Evolutionary conservation across 2,113 vertebrate genomes (phyloP), one percentile per base, ranked within the genome.

Genomic region (Sprattus sprattus): DNA sequence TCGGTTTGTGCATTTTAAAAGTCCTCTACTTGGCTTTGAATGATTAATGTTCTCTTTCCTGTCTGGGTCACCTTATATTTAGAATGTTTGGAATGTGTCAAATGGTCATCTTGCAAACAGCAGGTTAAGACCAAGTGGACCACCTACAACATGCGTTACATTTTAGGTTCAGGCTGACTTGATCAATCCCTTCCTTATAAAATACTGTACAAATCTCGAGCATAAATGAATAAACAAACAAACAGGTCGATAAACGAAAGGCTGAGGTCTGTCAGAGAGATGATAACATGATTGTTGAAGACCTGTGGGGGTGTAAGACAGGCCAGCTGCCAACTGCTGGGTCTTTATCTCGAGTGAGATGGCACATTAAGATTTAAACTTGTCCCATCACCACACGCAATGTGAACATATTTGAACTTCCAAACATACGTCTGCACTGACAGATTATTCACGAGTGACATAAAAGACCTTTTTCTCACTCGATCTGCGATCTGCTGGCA

Each of bases 311-410:
- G 81, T 85, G 82, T 84, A 45, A 9, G 32, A 46, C n/a, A 49
- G 89, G 78, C 91, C 88, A 88, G 90, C 90, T 89, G 87, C 82
- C 91, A 85, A 86, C 83, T 84, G 64, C 67, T 82, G 85, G 89
- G 90, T 91, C 88, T 71, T 90, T 91, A 94, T 95, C 93, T 92
- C 47, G 88, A 89, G 85, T 89, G 86, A 92, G 92, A 93, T 91
- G 92, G 89, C 78, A 16, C 71, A 49, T 87, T 54, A 91, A 90
- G 90, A 91, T 91, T 86, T 91, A 85, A 89, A 88, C 82, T 89
- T 88, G 83, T 46, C 81, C 85, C 88, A 89, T 89, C 89, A 78
- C 32, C 71, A 78, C 71, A 78, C 71, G 71, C 71, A 39, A 78
- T 16, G 32, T 16, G 71, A 78, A 78, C 25, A 78, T 11, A 13